Conservation (phyloP, 2,797 vertebrate species). For the Manis javanica region DNA sequence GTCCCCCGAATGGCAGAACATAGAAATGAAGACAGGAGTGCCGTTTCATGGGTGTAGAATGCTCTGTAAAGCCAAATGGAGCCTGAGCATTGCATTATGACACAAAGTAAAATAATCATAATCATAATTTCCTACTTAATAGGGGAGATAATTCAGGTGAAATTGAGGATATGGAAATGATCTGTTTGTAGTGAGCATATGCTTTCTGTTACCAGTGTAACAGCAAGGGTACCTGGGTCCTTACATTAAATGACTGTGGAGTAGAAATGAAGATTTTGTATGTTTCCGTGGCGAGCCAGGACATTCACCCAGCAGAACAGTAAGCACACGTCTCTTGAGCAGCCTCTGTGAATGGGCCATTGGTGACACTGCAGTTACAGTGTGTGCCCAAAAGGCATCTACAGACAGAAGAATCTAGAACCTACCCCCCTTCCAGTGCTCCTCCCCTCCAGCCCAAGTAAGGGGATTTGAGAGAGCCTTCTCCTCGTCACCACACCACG, state of each 20-base stretch:
- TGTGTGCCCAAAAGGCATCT: not conserved
- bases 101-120: not conserved
- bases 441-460: not conserved
- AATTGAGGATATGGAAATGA: not conserved
- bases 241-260: not conserved
- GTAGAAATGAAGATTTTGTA: not conserved
- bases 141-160: not conserved
- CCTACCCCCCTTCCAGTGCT: not conserved
- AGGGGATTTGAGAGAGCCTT: not conserved
- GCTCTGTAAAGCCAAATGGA: not conserved
- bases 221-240: not conserved
- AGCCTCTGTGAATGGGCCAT: not conserved
- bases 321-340: not conserved
- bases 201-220: not conserved
- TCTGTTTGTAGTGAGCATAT: not conserved
- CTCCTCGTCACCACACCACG: not conserved
- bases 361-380: not conserved
- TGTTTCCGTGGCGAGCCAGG: not conserved
- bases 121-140: not conserved
- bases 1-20: not conserved
- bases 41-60: not conserved
- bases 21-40: not conserved
- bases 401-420: not conserved
- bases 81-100: not conserved
- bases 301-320: not conserved